phyloP scores from a whole-genome alignment of 2,797 vertebrate genomes.

The Florisuga fusca region DNA sequence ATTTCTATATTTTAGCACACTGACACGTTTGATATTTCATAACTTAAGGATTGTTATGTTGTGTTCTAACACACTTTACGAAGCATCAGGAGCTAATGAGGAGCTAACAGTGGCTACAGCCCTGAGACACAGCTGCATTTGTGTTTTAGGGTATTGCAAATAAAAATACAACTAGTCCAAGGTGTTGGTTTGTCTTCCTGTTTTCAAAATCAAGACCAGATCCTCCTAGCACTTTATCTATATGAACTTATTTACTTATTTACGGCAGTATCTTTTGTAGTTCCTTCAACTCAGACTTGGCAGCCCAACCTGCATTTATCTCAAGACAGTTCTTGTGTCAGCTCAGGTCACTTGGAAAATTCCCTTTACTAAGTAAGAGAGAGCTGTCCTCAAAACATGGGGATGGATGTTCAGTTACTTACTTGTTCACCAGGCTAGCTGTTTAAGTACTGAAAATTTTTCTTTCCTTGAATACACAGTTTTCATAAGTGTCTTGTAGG shows the following conservation, averaged over 20 bases:
- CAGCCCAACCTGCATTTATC: neutral
- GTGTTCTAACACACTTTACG: neutral
- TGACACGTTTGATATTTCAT: neutral
- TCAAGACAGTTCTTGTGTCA: neutral
- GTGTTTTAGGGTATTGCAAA: neutral
- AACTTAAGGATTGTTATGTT: neutral
- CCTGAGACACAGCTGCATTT: neutral
- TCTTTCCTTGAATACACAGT: neutral
- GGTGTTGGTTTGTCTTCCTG: neutral
- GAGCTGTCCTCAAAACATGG: neutral
- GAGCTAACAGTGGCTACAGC: neutral
- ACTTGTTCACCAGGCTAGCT: neutral
- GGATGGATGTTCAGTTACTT: neutral
- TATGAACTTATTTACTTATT: neutral
- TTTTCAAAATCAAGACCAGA: neutral
- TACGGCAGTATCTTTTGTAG: fast-evolving
- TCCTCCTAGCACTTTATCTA: neutral
- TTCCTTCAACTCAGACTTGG: neutral
- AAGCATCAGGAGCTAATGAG: neutral
- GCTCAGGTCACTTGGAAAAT: neutral
- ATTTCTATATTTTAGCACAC: neutral
- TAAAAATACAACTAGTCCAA: neutral
- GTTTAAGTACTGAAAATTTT: neutral
- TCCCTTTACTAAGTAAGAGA: neutral
- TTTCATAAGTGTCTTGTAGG: neutral